Evolutionary conservation across 2,888 invertebrate species (phyloP).

Genomic region (Cotesia congregata): DNA sequence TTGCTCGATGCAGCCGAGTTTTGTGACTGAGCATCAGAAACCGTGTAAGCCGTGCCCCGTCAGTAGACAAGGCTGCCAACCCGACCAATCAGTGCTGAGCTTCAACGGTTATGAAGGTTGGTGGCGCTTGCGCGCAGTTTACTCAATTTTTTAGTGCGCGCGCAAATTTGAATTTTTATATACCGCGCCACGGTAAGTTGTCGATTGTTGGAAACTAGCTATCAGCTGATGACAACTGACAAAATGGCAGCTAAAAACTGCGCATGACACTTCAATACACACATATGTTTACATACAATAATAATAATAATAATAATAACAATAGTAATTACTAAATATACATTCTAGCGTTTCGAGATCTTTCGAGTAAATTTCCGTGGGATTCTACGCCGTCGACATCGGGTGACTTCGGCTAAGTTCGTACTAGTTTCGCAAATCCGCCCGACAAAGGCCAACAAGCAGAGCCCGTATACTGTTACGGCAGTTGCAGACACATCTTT

Average conservation of each 20-base stretch:
- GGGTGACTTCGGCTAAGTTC: neutral
- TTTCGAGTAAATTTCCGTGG: neutral
- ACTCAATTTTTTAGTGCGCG: neutral
- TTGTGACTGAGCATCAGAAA: conserved; percentile 63
- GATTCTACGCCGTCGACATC: neutral
- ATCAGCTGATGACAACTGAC: too few species aligned
- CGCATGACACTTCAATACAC: too few species aligned
- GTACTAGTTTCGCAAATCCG: neutral
- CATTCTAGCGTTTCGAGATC: neutral
- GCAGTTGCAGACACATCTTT: conserved; percentile 31
- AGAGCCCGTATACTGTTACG: neutral
- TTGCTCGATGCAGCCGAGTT: conserved; percentile 65
- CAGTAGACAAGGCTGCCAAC: conserved; percentile 57
- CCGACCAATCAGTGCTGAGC: neutral
- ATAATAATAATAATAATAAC: too few species aligned
- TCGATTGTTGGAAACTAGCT: too few species aligned
- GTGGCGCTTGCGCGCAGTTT: neutral
- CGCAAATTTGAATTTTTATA: neutral
- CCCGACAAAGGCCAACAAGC: neutral
- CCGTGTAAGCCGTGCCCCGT: conserved; percentile 63
- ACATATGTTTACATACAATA: too few species aligned
- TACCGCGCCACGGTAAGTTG: neutral
- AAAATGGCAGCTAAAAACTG: too few species aligned
- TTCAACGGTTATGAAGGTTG: neutral
- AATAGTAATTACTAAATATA: too few species aligned